Evolutionary conservation across 2,113 vertebrate species (phyloP).

Genomic region (Rattus norvegicus): DNA sequence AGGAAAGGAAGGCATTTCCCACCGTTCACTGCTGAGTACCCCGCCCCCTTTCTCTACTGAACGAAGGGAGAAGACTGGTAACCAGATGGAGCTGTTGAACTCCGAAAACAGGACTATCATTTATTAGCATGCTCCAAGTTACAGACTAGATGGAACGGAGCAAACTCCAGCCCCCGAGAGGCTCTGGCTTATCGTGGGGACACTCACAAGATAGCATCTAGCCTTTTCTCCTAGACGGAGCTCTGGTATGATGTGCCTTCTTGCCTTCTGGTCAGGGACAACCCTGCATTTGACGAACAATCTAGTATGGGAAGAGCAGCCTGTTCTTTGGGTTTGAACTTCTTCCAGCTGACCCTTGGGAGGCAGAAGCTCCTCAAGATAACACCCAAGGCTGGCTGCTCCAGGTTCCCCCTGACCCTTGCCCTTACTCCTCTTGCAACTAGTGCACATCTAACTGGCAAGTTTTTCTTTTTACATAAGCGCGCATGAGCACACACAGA

Average conservation of each 20-base stretch:
- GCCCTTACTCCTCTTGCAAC: neutral
- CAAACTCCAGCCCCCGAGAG: neutral
- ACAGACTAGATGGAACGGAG: neutral
- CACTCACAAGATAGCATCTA: neutral
- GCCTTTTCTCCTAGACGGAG: neutral
- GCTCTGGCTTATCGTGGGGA: neutral
- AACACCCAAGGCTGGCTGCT: neutral
- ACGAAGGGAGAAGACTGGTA: neutral
- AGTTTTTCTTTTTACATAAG: too few relatives aligned
- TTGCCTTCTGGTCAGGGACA: neutral
- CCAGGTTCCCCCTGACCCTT: accelerated
- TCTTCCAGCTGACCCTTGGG: neutral
- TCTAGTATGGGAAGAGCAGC: neutral
- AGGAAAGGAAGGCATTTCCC: neutral
- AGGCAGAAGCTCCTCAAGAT: neutral
- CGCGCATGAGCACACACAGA: too few relatives aligned
- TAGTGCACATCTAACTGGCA: neutral
- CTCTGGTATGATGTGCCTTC: neutral
- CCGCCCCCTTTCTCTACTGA: neutral
- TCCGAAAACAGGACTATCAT: neutral
- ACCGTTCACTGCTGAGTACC: neutral
- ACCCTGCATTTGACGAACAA: neutral
- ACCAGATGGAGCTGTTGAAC: neutral
- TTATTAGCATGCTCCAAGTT: neutral
- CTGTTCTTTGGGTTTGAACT: neutral